A percentile compares a stretch with the other conserved stretches of the same genome.
phyloP scores from a whole-genome alignment of 2,113 vertebrate species.

The Amphiprion percula region DNA sequence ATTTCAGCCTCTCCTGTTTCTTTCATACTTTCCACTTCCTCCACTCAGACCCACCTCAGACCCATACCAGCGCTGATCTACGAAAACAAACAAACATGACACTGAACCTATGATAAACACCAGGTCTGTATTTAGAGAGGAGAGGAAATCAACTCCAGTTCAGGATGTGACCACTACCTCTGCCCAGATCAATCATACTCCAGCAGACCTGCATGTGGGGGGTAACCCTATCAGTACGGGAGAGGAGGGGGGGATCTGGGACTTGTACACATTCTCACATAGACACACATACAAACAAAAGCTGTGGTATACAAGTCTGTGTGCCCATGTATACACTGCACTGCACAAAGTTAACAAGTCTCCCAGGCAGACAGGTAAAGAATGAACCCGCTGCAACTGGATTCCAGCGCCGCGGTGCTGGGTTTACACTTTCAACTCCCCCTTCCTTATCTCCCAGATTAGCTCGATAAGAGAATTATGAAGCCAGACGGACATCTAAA shows the following conservation, averaged over 20 bases:
- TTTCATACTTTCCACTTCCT: slow-evolving; percentile 56
- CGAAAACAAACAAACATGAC: slow-evolving; percentile 87
- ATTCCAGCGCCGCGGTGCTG: slow-evolving; percentile 78
- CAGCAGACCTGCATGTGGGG: slow-evolving; percentile 73
- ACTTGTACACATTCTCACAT: slow-evolving; percentile 14
- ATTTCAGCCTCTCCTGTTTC: slow-evolving; percentile 69
- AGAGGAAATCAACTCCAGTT: slow-evolving; percentile 85
- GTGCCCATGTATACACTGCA: slow-evolving; percentile 28
- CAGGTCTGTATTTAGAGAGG: slow-evolving; percentile 82
- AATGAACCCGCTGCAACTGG: slow-evolving; percentile 79
- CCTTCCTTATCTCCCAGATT: slow-evolving; percentile 85
- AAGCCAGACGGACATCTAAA: slow-evolving; percentile 86
- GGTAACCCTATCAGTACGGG: slow-evolving; percentile 65
- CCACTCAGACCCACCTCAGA: slow-evolving; percentile 58
- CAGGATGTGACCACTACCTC: slow-evolving; percentile 86
- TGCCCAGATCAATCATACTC: slow-evolving; percentile 86
- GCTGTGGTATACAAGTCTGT: slow-evolving; percentile 50
- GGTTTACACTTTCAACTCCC: slow-evolving; percentile 88
- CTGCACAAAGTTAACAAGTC: slow-evolving; percentile 70
- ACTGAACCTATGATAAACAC: slow-evolving; percentile 85
- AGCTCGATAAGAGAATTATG: slow-evolving; percentile 88
- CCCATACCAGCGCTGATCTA: slow-evolving; percentile 77
- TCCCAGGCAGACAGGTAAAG: slow-evolving; percentile 78
- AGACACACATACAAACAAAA: slow-evolving; percentile 69
- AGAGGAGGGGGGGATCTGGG: slow-evolving; percentile 33